phyloP scores from a whole-genome alignment of 2,797 vertebrate species.

The Pseudochirops corinnae region DNA sequence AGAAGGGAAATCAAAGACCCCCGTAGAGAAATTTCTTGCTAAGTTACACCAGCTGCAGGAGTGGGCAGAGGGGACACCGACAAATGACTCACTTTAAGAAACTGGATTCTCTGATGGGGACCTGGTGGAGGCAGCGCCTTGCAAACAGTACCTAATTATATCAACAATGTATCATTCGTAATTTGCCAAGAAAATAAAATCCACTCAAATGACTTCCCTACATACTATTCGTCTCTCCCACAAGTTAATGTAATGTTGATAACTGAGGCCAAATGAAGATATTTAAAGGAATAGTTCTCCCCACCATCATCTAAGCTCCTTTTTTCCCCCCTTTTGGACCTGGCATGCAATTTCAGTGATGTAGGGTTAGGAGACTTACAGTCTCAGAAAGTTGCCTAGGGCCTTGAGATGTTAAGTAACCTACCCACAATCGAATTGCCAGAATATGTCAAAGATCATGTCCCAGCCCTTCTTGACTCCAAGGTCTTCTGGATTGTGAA shows the following conservation, averaged over 20 bases:
- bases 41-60: background rate
- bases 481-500: background rate
- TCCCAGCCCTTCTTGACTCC: background rate
- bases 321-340: background rate
- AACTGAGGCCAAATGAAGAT: background rate
- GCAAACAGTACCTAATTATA: constrained; percentile 26
- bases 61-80: background rate
- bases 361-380: background rate
- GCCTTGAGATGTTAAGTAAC: background rate
- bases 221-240: background rate
- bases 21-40: background rate
- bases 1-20: background rate
- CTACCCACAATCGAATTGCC: background rate
- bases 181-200: constrained; percentile 11
- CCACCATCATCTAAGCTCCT: background rate
- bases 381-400: background rate
- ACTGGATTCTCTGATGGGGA: background rate
- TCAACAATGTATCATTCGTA: background rate
- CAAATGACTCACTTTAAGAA: constrained; percentile 27
- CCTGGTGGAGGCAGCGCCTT: background rate
- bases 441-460: background rate
- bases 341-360: background rate
- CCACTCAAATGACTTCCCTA: background rate
- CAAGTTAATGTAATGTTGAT: background rate
- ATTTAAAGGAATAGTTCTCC: background rate